Percentiles rank a stretch among this genome's conserved stretches.
Evolutionary conservation across 2,888 invertebrate species (phyloP).

Genomic region (Stenchaetothrips biformis): DNA sequence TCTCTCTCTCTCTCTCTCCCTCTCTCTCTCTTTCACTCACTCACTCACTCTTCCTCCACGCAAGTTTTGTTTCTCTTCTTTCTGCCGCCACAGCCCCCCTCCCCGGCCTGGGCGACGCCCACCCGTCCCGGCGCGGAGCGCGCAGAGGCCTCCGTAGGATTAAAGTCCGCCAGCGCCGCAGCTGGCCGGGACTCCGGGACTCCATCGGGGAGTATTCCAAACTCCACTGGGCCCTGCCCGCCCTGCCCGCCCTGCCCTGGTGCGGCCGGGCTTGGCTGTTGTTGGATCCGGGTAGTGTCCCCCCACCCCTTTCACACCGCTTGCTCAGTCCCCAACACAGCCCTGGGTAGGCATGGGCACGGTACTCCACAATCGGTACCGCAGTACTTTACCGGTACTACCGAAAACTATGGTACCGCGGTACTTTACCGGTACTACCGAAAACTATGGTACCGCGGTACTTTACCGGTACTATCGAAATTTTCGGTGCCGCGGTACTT

Average conservation of each 20-base stretch:
- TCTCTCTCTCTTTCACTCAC: no score
- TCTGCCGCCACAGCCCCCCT: background rate
- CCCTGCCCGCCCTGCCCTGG: conserved; percentile 4
- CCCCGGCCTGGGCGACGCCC: background rate
- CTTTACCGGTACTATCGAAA: no score
- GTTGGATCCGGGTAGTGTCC: background rate
- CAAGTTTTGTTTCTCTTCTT: background rate
- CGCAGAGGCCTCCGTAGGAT: background rate
- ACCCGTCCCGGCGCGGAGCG: no score
- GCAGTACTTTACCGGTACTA: no score
- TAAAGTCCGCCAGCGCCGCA: background rate
- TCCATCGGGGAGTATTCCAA: conserved; percentile 18
- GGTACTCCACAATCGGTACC: no score
- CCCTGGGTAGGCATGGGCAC: no score
- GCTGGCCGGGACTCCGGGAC: background rate
- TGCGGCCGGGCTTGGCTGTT: background rate
- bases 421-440: no score
- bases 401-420: no score
- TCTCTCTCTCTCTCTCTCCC: no score
- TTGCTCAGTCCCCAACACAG: background rate
- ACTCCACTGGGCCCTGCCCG: conserved; percentile 4
- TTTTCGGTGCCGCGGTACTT: no score
- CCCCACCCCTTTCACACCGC: background rate
- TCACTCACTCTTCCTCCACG: background rate
- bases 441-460: no score